Evolutionary conservation across 2,888 invertebrate genomes (phyloP), one percentile per base, ranked within the genome.

Genomic region (Drosophila rellima): DNA sequence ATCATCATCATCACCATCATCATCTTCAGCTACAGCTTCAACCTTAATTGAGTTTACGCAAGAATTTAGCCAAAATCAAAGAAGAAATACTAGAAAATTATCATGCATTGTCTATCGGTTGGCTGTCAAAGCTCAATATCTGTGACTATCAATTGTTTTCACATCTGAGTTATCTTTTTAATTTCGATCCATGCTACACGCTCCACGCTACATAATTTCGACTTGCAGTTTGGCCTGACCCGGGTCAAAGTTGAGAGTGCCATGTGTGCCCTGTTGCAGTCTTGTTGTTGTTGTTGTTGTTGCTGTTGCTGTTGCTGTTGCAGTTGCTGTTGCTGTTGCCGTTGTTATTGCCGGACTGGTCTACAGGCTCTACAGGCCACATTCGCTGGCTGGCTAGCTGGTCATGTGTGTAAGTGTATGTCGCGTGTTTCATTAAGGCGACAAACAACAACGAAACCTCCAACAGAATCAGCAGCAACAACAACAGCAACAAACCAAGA

Each of bases 101-200:
- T 82, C 81, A 79, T 86, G 69, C 79, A 68, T 70, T 87, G 87
- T 83, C 88, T 85, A 83, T 83, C 90, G 74, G 55, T 52, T 66
- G 57, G 90, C 90, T 83, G 90, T 83, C 83, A 83, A 83, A 88
- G 83, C 90, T 88, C 67, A 83, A 83, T 83, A 83, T 83, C 83
- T 83, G 90, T 89, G 83, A 89, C 83, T 83, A 83, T 83, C 83
- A 89, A 83, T 83, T 89, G 83, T 83, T 89, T 83, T 89, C 89
- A 88, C 89, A 83, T 89, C 89, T 83, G 89, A 83, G 89, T 89
- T 89, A 89, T 88, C 90, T 89, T 89, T 83, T 83, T 83, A 83
- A 83, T 83, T 83, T 83, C 90, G 88, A 39, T 54, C 29, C 44
- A 74, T 33, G 76, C 65, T 56, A 37, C 51, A 72, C 26, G 59